Conservation (phyloP, 2,888 invertebrate genomes). For the Caenorhabditis sp. region DNA sequence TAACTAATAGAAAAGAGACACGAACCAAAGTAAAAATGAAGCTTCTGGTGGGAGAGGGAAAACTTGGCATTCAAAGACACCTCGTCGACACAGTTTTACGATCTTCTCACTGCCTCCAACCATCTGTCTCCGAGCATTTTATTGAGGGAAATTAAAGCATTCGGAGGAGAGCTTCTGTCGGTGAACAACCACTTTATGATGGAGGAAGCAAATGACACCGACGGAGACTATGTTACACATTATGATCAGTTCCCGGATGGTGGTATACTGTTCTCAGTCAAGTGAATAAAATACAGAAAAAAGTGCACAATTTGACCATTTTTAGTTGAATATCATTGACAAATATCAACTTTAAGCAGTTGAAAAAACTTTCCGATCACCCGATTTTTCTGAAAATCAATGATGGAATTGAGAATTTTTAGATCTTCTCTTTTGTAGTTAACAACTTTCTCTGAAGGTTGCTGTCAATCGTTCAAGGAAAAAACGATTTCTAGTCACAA, state of each 20-base stretch:
- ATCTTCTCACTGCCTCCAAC: constrained; percentile 37
- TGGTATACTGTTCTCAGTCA: no score
- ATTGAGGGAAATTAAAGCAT: constrained; percentile 32
- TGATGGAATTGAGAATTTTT: no score
- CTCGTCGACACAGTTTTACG: constrained; percentile 48
- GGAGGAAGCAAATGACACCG: not conserved
- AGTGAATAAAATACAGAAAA: no score
- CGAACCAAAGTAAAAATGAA: constrained; percentile 2
- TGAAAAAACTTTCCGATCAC: no score
- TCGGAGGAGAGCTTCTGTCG: constrained; percentile 16
- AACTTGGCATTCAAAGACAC: constrained; percentile 11
- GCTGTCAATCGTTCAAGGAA: no score
- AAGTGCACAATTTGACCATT: no score
- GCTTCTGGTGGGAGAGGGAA: not conserved
- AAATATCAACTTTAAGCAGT: no score
- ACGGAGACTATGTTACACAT: constrained; percentile 3
- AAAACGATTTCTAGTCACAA: no score
- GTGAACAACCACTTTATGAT: constrained; percentile 35
- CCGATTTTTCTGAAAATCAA: no score
- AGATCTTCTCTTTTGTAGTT: no score
- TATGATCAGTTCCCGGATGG: not conserved
- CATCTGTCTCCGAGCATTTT: constrained; percentile 40
- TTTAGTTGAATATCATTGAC: no score
- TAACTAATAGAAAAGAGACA: not conserved
- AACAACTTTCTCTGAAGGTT: no score